Evolutionary conservation across 2,888 invertebrate genomes (phyloP).

Genomic region (Ophion ellenae): DNA sequence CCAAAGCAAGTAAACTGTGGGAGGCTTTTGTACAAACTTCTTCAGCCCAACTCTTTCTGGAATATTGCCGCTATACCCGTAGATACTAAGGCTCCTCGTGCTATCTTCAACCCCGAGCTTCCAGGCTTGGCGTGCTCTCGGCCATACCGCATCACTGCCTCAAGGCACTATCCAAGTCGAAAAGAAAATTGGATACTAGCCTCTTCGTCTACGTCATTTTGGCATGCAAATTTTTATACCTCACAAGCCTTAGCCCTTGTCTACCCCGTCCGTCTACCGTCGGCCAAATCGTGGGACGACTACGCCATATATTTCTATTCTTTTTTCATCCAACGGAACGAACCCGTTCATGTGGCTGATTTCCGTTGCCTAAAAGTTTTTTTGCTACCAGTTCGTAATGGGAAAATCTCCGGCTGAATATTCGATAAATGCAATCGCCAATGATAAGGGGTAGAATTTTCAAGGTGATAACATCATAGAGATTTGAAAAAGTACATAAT

Average conservation of each 20-base stretch:
- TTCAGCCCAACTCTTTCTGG: conserved; percentile 43
- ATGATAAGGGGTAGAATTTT: background rate
- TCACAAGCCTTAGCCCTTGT: conserved; percentile 29
- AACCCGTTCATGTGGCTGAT: conserved; percentile 37
- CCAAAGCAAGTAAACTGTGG: conserved; percentile 36
- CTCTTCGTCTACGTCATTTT: conserved; percentile 66
- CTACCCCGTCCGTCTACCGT: conserved; percentile 17
- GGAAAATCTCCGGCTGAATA: conserved; percentile 16
- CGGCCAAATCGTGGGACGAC: conserved; percentile 16
- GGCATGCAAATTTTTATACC: conserved; percentile 68
- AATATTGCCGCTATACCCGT: conserved; percentile 39
- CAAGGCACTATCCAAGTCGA: conserved; percentile 40
- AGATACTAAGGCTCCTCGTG: conserved; percentile 42
- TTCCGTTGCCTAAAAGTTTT: conserved; percentile 17
- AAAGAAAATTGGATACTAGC: conserved; percentile 67
- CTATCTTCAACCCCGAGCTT: conserved; percentile 36
- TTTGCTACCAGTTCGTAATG: background rate
- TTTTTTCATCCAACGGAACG: background rate
- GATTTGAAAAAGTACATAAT: background rate
- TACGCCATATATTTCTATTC: conserved; percentile 9
- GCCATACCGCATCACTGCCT: conserved; percentile 16
- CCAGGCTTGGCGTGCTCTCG: conserved; percentile 11
- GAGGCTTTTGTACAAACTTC: conserved; percentile 39
- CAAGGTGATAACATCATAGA: no score
- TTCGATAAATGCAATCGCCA: background rate